Evolutionary conservation across 2,888 invertebrate species (phyloP).

Genomic region (Eupithecia tripunctaria): DNA sequence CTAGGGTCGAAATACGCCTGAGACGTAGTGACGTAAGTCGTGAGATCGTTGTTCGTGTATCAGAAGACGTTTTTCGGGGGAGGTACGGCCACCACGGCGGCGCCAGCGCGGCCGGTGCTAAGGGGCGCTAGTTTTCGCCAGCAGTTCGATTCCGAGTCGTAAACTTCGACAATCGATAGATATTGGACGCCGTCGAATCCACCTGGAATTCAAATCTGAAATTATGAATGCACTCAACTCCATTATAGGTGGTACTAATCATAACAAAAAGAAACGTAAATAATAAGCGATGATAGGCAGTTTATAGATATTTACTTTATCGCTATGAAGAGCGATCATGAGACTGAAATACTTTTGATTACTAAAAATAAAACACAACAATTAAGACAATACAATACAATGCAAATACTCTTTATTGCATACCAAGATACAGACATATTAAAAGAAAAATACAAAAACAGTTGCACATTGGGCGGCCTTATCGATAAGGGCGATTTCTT

Average conservation of each 20-base stretch:
- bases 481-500: too few relatives aligned
- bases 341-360: background rate
- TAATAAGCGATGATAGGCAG: background rate
- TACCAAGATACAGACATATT: too few relatives aligned
- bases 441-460: too few relatives aligned
- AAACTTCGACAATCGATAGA: conserved; percentile 93
- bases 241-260: background rate
- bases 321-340: background rate
- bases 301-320: background rate
- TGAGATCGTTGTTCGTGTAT: conserved; percentile 54
- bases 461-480: too few relatives aligned
- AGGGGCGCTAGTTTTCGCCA: conserved; percentile 92
- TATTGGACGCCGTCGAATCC: conserved; percentile 97
- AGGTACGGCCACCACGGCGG: conserved; percentile 91
- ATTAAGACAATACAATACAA: background rate
- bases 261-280: background rate
- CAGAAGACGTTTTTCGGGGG: conserved; percentile 70
- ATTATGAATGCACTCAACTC: background rate
- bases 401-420: too few relatives aligned
- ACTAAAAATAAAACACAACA: background rate
- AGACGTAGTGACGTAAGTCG: conserved; percentile 48
- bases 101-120: conserved; percentile 93
- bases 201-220: conserved; percentile 74
- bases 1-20: conserved; percentile 30
- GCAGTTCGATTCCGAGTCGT: conserved; percentile 92